Evolutionary conservation across 2,797 vertebrate genomes (phyloP).

Genomic region (Eulemur mongoz): DNA sequence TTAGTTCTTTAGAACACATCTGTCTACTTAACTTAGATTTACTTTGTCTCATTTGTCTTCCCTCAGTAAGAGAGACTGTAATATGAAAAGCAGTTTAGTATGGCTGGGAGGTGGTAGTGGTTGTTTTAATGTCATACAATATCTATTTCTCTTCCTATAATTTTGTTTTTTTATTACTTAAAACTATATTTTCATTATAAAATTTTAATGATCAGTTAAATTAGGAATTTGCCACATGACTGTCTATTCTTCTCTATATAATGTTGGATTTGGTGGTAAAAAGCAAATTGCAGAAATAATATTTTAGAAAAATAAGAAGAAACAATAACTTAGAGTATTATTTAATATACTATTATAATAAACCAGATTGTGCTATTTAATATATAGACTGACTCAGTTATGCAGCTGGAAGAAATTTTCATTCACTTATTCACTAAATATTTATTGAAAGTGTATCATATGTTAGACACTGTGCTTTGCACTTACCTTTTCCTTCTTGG

Average conservation of each 20-base stretch:
- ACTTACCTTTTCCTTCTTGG: neutral
- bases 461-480: neutral
- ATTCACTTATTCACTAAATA: neutral
- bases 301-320: slow-evolving; percentile 6
- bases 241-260: neutral
- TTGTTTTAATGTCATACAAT: neutral
- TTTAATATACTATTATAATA: neutral
- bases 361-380: neutral
- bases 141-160: neutral
- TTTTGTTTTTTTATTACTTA: neutral
- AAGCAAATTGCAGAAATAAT: slow-evolving; percentile 5
- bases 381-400: neutral
- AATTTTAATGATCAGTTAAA: slow-evolving; percentile 30
- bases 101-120: neutral
- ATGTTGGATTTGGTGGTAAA: slow-evolving; percentile 19
- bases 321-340: neutral
- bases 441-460: neutral
- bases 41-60: neutral
- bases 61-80: neutral
- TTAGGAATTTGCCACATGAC: neutral
- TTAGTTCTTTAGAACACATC: neutral
- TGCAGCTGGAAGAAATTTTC: neutral
- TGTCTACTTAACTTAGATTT: neutral
- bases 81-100: neutral
- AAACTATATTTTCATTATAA: slow-evolving; percentile 12